Evolutionary conservation across 2,888 invertebrate genomes (phyloP), one percentile per base, ranked within the genome.

Genomic region (Dascillus cervinus): DNA sequence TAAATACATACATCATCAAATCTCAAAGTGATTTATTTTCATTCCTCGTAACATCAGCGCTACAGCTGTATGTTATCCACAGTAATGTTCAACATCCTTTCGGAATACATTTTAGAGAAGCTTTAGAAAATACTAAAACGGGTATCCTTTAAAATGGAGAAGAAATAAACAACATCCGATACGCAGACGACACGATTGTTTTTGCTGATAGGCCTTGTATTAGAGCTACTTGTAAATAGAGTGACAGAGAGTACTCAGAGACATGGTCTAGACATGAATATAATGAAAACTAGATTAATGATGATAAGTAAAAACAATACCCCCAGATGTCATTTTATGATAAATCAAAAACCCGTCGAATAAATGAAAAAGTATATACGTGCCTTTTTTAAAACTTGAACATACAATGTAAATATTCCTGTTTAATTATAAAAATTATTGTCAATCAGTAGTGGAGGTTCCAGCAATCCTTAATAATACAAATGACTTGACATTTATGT

Each of bases 51-150:
- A n/a, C n/a, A n/a, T n/a, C n/a, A n/a, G n/a, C n/a, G 39, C 24
- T 29, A 32, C n/a, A 39, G 38, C 13, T n/a, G n/a, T n/a, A 22
- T 38, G 10, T 17, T 33, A 13, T 34, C 27, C 15, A 30, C 37
- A 26, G 15, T 32, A 12, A 11, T 39, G 22, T 41, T 39, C 12
- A 39, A 41, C 19, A 27, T 29, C 9, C n/a, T n/a, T n/a, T n/a
- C n/a, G n/a, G n/a, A n/a, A n/a, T n/a, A n/a, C n/a, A n/a, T n/a
- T n/a, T n/a, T 35, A 26, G 32, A 22, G 26, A 28, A 13, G 13
- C 27, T 22, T 26, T 27, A 13, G 31, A 34, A 19, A 19, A 29
- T 15, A 15, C 21, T 10, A 21, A 32, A 3, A n/a, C 25, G 11
- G 32, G 10, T 8, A 29, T 29, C 6, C 31, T 37, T 11, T 10